Evolutionary conservation across 2,888 invertebrate species (phyloP), one percentile per base, ranked within the genome.

Genomic region (Pimpla rufipes): DNA sequence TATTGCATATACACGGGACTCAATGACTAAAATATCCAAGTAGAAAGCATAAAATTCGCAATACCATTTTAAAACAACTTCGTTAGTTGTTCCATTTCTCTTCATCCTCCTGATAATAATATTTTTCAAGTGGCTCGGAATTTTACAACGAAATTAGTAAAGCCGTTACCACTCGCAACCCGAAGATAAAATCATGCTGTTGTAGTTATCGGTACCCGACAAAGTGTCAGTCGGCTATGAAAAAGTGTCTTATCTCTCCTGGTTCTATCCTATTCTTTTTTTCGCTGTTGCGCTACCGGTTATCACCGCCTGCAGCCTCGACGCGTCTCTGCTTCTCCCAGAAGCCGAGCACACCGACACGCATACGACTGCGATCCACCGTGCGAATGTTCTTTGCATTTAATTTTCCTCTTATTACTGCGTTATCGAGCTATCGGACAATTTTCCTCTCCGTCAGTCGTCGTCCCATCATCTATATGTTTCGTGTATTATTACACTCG

Each of bases 361-460:
- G 4, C 13, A 45, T 45, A 4, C 13, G n/a, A n/a, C n/a, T n/a
- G n/a, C n/a, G n/a, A n/a, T n/a, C n/a, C n/a, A n/a, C 8, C 18
- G 16, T 52, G 52, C 23, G 52, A 55, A 55, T 55, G 21, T 23
- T 11, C 52, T 55, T 55, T 55, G 52, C 23, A 55, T 55, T 55
- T 55, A 55, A 55, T 55, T 55, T 55, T 0, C 52, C 23, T 55
- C 23, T 55, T 21, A 23, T 23, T 55, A 55, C 23, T 11, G 21
- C 21, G 52, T 55, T 55, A 8, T 11, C 23, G 52, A 21, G 23
- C 21, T 55, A 55, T 11, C 52, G 23, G 23, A 13, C 3, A 23
- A 55, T 23, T 55, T 18, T 55, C 11, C 21, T 3, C 23, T 21
- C 23, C 52, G 52, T 23, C 52, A 23, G 21, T 23, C 52, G 3